Conservation (phyloP, 2,113 vertebrate species). For the Aviceda subcristata region DNA sequence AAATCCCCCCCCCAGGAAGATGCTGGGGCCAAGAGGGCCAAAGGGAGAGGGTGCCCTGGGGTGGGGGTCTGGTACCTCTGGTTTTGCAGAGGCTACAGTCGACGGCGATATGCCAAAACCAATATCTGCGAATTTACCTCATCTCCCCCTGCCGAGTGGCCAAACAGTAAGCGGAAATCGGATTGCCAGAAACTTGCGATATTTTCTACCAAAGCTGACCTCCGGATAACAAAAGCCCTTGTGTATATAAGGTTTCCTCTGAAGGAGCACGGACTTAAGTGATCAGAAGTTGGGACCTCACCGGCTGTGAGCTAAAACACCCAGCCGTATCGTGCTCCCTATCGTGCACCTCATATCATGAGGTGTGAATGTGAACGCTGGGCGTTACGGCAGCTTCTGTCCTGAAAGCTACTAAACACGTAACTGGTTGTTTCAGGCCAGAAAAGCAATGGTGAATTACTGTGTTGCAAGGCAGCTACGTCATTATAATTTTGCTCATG, state of each 20-base stretch:
- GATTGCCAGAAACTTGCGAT: not conserved
- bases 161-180: not conserved
- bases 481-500: not conserved
- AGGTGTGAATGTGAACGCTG: not conserved
- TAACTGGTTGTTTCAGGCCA: not conserved
- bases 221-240: not conserved
- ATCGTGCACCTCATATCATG: too few relatives aligned
- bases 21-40: not conserved
- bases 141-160: fast-evolving
- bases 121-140: not conserved
- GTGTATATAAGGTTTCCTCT: not conserved
- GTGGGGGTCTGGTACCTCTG: too few relatives aligned
- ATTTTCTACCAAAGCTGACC: not conserved
- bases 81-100: not conserved
- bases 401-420: not conserved
- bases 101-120: not conserved
- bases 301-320: not conserved
- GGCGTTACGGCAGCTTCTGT: not conserved
- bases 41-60: not conserved
- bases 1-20: not conserved
- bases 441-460: not conserved
- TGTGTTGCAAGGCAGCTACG: not conserved
- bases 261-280: not conserved
- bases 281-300: not conserved
- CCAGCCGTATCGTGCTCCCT: fast-evolving